Evolutionary conservation across 2,888 invertebrate species (phyloP), one percentile per base, ranked within the genome.

Genomic region (Volucella inflata): DNA sequence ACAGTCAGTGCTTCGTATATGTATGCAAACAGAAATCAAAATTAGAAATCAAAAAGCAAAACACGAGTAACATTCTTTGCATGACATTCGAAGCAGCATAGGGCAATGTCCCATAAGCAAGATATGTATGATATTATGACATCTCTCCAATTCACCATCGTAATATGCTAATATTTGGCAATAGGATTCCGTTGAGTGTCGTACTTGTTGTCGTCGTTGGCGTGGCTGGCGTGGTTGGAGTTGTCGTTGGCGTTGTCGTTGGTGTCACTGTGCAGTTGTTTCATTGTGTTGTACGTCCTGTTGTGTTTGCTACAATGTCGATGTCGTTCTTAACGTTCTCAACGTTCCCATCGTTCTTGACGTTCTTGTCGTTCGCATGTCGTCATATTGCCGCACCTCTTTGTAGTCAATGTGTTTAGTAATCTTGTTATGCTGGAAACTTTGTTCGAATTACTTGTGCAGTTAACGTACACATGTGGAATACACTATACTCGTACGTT

Each of bases 151-250:
- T 68, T 42, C 40, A 16, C 74, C 72, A 74, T 64, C 68, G 48
- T 48, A 85, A 68, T 85, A 85, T 85, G 80, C 80, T 85, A 85
- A 85, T 85, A 81, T 85, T 80, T 81, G 72, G 67, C 71, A 76
- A 44, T 72, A 50, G 48, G 44, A 71, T 64, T 36, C 51, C 50
- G 60, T 50, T 16, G 50, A 14, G 46, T 14, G n/a, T 14, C 46
- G 46, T 68, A n/a, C 53, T 14, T 68, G 36, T 16, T 14, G 16
- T 53, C 64, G 50, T 65, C 65, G 64, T 44, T 30, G 67, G 53
- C 53, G 60, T 60, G 46, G 12, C 50, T 70, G n/a, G n/a, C n/a
- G n/a, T n/a, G n/a, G n/a, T n/a, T n/a, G n/a, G n/a, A n/a, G n/a
- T n/a, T n/a, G 44, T 50, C 12, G 48, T 57, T 44, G 51, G 53